These are phyloP conservation scores for Dolichotis patagonum DNA, from an alignment of 2,113 vertebrate species.

Conservation along the genomic window DNA sequence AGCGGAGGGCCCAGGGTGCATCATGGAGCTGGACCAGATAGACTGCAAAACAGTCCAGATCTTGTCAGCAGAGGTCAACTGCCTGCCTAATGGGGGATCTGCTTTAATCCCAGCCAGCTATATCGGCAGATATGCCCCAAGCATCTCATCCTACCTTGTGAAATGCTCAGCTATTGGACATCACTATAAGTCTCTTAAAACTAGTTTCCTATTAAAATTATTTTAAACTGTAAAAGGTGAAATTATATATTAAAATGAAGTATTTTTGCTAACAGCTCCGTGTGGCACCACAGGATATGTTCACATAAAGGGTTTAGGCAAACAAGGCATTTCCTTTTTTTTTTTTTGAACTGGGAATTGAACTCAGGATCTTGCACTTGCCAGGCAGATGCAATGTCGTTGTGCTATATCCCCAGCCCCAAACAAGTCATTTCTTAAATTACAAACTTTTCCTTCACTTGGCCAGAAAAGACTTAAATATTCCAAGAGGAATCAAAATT, in stretches of 20 bases:
- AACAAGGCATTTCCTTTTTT: background rate
- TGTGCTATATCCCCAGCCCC: too few species aligned
- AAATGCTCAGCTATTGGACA: background rate
- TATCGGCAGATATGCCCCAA: background rate
- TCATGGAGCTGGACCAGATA: conserved; percentile 99
- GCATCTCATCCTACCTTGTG: background rate
- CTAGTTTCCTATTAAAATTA: background rate
- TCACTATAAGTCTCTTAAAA: background rate
- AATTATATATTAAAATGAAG: background rate
- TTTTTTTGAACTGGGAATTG: too few species aligned
- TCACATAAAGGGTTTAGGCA: conserved; percentile 33
- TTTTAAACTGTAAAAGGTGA: conserved; percentile 27
- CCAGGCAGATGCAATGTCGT: too few species aligned
- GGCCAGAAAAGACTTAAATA: conserved; percentile 23
- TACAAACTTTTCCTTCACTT: background rate
- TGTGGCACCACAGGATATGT: background rate
- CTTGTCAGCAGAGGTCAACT: conserved; percentile 52
- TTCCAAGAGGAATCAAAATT: background rate
- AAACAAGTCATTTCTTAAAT: background rate
- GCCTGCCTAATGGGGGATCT: background rate
- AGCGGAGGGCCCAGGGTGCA: conserved; percentile 98
- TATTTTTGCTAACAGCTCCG: conserved; percentile 3
- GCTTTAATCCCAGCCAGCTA: conserved; percentile 13
- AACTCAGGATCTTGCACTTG: too few species aligned
- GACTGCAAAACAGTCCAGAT: conserved; percentile 89